Base-by-base conservation (phyloP, 2,888 invertebrate genomes). In the Parapristionchus giblindavisi region DNA sequence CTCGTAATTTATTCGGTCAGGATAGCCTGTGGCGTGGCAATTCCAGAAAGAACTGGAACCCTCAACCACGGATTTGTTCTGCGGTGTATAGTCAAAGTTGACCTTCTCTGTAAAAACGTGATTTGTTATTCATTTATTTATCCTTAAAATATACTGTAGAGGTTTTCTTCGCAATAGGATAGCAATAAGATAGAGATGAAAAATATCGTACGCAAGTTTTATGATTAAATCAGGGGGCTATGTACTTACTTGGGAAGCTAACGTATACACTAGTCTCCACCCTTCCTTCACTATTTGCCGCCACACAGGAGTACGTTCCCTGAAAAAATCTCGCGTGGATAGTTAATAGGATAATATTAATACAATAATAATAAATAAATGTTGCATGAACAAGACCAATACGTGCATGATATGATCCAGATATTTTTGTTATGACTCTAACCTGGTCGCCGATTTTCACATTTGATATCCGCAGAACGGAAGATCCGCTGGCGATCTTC, bases 41-140 rank as follows among this genome's bases (percentile, higher is more conserved):
- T 83, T 81, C 86, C 87, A 87, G 52, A 81, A 83, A 11, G 87
- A 81, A 65, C 80, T 81, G 4, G 80, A 77, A 8, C 87, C 87
- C 65, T 83, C 87, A 21, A 82, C 76, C 4, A 85, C 85, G 1
- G 85, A 85, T 60, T 83, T 84, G 77, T 87, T 86, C 32, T 76
- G 43, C 4, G 85, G 82, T 2, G 79, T 72, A 40, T 78, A 75
- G 40, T 85, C 83, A 65, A 74, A 63, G 63, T 63, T 63, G 32
- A 73, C 73, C 5, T 61, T 29, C 51, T 73, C 73, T 73, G 73
- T 3, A 73, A 70, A 14, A 24, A 6, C 11, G 27, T 36, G 36
- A 36, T 14, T 8, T 24, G 61, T 60, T 3, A 60, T n/a, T n/a
- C n/a, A 60, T 56, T 3, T 56, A 11, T 29, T n/a, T 58, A 21